These are phyloP conservation scores for Thunnus thynnus DNA, from an alignment of 2,113 vertebrate species.

Conservation along the genomic window DNA sequence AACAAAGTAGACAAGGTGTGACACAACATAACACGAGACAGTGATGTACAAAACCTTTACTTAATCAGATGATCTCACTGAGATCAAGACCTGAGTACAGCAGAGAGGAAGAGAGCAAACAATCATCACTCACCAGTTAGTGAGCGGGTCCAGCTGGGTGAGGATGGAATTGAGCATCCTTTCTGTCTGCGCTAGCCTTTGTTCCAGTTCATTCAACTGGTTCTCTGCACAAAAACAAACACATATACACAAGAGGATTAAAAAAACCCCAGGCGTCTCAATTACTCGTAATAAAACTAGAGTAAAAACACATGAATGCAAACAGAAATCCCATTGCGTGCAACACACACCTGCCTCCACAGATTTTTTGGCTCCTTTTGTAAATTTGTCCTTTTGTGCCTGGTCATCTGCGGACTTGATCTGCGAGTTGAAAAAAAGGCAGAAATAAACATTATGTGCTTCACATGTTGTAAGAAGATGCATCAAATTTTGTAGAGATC, in stretches of 20 bases:
- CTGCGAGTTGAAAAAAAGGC: slow-evolving; percentile 68
- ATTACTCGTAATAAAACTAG: neutral
- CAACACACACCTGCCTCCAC: slow-evolving; percentile 86
- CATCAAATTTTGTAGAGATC: no score
- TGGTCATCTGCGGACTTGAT: slow-evolving; percentile 89
- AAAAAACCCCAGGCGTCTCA: neutral
- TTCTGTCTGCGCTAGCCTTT: slow-evolving; percentile 90
- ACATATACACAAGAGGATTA: neutral
- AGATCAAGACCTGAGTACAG: no score
- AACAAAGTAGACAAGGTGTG: no score
- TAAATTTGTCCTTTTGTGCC: slow-evolving; percentile 80
- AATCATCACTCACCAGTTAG: slow-evolving; percentile 87
- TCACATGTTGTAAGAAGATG: no score
- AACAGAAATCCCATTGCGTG: neutral
- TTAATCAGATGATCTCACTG: no score
- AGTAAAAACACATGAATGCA: neutral
- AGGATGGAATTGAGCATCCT: slow-evolving; percentile 94
- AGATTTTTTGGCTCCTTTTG: slow-evolving; percentile 86
- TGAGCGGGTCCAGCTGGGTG: slow-evolving; percentile 92
- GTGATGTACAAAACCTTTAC: no score
- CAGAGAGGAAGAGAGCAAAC: neutral
- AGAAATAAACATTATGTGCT: neutral
- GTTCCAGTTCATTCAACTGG: slow-evolving; percentile 91
- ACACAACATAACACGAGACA: no score
- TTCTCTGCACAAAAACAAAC: slow-evolving; percentile 81